Conservation (phyloP, 2,888 invertebrate genomes). For the Lithophane leautieri region DNA sequence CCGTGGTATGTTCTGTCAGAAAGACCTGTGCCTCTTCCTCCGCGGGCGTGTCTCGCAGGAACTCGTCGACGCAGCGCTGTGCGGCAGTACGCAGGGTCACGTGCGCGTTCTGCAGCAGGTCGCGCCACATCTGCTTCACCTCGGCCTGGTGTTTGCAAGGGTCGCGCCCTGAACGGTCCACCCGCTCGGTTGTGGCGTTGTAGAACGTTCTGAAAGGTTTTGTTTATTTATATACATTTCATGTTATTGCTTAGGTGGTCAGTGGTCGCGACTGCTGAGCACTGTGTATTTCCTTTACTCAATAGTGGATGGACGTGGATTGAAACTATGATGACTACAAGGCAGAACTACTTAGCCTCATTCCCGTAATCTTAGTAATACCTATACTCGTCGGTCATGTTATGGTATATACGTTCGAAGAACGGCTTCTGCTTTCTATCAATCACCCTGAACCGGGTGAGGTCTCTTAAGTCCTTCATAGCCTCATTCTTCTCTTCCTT, state of each 20-base stretch:
- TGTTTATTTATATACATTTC: background rate
- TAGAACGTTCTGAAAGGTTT: constrained; percentile 61
- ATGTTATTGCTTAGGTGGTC: background rate
- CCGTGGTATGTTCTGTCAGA: background rate
- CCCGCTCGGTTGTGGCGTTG: constrained; percentile 57
- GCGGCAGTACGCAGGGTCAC: constrained; percentile 61
- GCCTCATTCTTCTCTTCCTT: background rate
- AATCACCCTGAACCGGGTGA: constrained; percentile 69
- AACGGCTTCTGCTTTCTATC: constrained; percentile 61
- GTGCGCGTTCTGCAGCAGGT: constrained; percentile 67
- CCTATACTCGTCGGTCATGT: constrained; percentile 74
- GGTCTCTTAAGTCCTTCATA: background rate
- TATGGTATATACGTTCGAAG: constrained; percentile 72
- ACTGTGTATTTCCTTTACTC: background rate
- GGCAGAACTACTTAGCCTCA: background rate
- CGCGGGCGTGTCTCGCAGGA: background rate
- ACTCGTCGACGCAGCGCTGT: constrained; percentile 55
- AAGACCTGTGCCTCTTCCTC: background rate
- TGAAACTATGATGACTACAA: background rate
- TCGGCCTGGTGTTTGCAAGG: constrained; percentile 70
- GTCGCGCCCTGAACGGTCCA: constrained; percentile 55
- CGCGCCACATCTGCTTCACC: constrained; percentile 69
- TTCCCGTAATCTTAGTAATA: constrained; percentile 20
- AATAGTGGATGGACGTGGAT: background rate
- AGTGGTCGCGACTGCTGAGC: background rate